Conservation (phyloP, 1,140 invertebrate species). For the Pollicipes pollicipes region DNA sequence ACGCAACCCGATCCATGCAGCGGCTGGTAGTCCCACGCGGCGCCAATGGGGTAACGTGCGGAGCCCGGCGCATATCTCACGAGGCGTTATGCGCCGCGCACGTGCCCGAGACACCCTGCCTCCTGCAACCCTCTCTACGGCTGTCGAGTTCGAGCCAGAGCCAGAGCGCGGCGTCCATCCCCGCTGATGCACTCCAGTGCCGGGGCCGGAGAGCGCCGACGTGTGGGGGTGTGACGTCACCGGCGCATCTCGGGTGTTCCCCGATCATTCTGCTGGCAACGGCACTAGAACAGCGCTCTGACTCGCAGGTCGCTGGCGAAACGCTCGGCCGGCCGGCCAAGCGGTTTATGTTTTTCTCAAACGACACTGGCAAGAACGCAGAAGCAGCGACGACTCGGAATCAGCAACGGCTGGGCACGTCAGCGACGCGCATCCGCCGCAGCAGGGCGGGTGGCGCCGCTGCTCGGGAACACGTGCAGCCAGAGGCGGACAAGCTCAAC, state of each 20-base stretch:
- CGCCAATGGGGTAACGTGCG: too few species aligned
- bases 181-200: neutral
- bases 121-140: too few species aligned
- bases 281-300: too few species aligned
- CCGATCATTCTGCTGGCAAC: too few species aligned
- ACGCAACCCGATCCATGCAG: too few species aligned
- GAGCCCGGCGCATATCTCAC: too few species aligned
- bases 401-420: neutral
- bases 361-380: neutral
- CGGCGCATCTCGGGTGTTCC: neutral
- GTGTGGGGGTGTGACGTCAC: neutral
- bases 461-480: neutral
- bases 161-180: neutral
- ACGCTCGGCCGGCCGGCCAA: neutral
- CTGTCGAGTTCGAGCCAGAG: neutral
- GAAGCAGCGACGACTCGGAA: neutral
- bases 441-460: neutral
- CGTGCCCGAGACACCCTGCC: too few species aligned
- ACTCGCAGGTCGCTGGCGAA: too few species aligned
- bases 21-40: too few species aligned
- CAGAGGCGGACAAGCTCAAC: neutral
- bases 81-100: too few species aligned
- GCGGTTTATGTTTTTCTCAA: neutral
- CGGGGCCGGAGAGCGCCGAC: too few species aligned
- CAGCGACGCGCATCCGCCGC: too few species aligned